phyloP scores from a whole-genome alignment of 2,113 vertebrate species.

The Mungos mungo region DNA sequence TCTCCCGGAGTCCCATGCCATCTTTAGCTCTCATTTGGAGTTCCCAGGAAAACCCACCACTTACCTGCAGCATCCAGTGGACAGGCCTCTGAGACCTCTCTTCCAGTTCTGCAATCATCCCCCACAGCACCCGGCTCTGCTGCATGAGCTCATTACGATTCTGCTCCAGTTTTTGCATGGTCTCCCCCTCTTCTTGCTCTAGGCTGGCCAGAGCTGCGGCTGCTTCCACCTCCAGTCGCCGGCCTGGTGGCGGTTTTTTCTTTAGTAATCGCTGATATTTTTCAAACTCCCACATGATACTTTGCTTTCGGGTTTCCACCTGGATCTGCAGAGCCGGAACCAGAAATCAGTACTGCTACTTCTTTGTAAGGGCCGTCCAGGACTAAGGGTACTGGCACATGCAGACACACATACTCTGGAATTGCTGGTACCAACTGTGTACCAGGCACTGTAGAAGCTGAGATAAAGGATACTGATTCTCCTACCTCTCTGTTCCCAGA shows the following conservation, averaged over 20 bases:
- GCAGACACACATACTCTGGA: not conserved
- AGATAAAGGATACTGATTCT: not conserved
- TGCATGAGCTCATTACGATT: not conserved
- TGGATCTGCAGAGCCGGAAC: conserved; percentile 46
- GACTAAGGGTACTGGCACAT: not conserved
- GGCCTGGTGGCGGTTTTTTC: not conserved
- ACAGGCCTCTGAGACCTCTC: conserved; percentile 62
- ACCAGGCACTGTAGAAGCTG: not conserved
- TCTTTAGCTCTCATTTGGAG: not conserved
- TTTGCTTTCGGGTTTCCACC: conserved; percentile 61
- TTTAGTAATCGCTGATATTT: conserved; percentile 57
- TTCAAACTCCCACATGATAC: conserved; percentile 66
- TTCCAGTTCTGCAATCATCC: conserved; percentile 64
- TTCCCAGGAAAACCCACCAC: not conserved
- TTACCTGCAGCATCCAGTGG: conserved; percentile 55
- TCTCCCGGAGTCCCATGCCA: not conserved
- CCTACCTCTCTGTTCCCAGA: not conserved
- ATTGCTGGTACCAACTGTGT: not conserved
- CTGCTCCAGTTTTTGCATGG: conserved; percentile 12
- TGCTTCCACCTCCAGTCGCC: conserved; percentile 17
- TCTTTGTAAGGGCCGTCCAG: not conserved
- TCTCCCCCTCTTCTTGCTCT: conserved; percentile 57
- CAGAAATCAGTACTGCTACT: not conserved
- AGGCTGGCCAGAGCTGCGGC: conserved; percentile 56
- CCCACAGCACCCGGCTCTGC: conserved; percentile 57